Percentiles rank a stretch among this genome's conserved stretches.
Conservation (phyloP, 1,140 invertebrate species). For the Pachypsylla venusta region DNA sequence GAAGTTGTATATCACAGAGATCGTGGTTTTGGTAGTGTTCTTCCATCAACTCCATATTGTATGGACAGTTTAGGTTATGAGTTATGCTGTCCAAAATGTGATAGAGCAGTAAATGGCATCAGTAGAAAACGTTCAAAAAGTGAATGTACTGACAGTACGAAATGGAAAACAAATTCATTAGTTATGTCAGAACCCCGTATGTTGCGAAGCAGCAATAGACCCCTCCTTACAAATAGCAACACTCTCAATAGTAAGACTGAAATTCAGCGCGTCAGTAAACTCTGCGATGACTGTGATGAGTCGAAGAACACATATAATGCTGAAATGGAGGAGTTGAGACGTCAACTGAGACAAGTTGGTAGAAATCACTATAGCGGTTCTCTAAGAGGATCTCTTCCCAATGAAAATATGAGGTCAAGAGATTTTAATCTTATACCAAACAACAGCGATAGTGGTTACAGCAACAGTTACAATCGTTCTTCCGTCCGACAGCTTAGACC, state of each 20-base stretch:
- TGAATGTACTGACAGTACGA: neutral
- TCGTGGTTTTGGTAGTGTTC: neutral
- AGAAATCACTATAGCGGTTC: neutral
- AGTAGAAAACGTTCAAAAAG: constrained; percentile 1
- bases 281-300: neutral
- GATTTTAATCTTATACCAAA: too few relatives aligned
- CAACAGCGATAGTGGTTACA: neutral
- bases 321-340: constrained; percentile 4
- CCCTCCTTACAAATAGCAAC: neutral
- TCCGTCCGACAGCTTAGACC: neutral
- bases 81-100: constrained; percentile 7
- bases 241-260: neutral
- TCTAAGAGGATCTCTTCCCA: too few relatives aligned
- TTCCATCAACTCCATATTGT: neutral
- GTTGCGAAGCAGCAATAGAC: neutral
- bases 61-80: neutral
- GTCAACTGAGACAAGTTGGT: neutral
- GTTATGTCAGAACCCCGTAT: neutral
- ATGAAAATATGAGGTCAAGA: neutral
- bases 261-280: neutral
- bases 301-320: neutral
- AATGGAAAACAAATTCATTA: neutral
- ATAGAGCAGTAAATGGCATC: neutral
- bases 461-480: neutral
- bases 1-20: neutral